Evolutionary conservation across 2,888 invertebrate genomes (phyloP).

Genomic region (Lepidochrysops patricia): DNA sequence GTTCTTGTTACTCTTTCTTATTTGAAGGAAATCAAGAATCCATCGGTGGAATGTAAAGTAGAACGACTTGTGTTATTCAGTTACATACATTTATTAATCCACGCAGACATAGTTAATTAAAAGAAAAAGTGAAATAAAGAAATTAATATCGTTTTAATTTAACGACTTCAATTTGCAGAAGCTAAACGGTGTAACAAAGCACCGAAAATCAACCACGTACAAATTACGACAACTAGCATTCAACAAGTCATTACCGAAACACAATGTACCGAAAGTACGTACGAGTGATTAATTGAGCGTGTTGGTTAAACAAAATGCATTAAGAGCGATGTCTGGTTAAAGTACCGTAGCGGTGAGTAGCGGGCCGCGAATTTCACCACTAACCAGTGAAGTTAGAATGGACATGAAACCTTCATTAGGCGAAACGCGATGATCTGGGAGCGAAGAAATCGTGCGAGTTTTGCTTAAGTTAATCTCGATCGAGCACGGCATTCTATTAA

Average conservation of each 20-base stretch:
- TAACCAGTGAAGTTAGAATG: conserved; percentile 25
- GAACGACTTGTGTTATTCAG: neutral
- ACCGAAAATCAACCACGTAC: neutral
- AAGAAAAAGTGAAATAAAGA: neutral
- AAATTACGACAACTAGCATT: neutral
- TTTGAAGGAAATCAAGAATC: neutral
- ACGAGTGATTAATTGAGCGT: conserved; percentile 60
- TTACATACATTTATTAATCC: neutral
- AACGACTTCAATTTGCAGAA: neutral
- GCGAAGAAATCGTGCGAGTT: conserved; percentile 1
- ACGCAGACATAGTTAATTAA: too few species aligned
- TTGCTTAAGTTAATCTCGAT: neutral
- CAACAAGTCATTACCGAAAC: conserved; percentile 12
- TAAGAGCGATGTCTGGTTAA: conserved; percentile 34
- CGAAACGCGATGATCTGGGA: neutral
- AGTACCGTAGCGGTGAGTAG: conserved; percentile 68
- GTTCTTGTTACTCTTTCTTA: neutral
- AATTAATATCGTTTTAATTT: neutral
- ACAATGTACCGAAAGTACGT: conserved; percentile 30
- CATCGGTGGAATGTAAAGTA: neutral
- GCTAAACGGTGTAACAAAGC: neutral
- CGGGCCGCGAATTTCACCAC: conserved; percentile 65
- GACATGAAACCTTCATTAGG: conserved; percentile 1
- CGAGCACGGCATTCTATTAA: neutral
- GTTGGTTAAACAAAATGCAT: conserved; percentile 60